Evolutionary conservation across 2,888 invertebrate species (phyloP).

Genomic region (Scaptomyza polygonia): DNA sequence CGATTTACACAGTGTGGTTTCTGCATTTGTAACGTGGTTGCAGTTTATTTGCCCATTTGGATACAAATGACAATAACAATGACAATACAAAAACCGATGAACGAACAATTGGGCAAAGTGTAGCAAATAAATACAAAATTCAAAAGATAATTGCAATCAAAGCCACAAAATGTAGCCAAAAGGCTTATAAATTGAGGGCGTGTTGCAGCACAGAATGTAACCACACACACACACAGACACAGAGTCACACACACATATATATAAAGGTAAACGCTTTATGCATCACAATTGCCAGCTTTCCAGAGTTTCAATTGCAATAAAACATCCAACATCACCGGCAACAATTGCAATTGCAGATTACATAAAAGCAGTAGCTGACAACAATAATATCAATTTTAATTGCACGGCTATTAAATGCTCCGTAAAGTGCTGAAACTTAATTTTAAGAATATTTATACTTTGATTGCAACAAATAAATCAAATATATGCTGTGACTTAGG

Average conservation of each 20-base stretch:
- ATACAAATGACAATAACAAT: conserved; percentile 57
- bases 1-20: conserved; percentile 7
- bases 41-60: conserved; percentile 55
- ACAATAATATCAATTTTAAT: conserved; percentile 4
- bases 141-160: conserved; percentile 82
- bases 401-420: conserved; percentile 10
- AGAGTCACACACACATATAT: neutral
- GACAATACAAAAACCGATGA: conserved; percentile 56
- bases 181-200: conserved; percentile 76
- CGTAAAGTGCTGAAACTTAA: neutral
- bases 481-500: too few species aligned
- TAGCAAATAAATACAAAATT: conserved; percentile 80
- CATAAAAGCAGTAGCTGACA: conserved; percentile 28
- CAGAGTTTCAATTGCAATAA: conserved; percentile 34
- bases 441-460: too few species aligned
- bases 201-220: conserved; percentile 22
- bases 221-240: conserved; percentile 18
- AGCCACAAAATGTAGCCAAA: conserved; percentile 79
- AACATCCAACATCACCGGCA: conserved; percentile 24
- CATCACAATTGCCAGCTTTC: conserved; percentile 49
- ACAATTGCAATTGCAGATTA: conserved; percentile 28
- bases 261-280: conserved; percentile 59
- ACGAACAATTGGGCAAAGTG: conserved; percentile 76
- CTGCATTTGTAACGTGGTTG: conserved; percentile 29
- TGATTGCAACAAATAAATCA: too few species aligned